Conservation (phyloP, 2,113 vertebrate species). For the Tichodroma muraria region DNA sequence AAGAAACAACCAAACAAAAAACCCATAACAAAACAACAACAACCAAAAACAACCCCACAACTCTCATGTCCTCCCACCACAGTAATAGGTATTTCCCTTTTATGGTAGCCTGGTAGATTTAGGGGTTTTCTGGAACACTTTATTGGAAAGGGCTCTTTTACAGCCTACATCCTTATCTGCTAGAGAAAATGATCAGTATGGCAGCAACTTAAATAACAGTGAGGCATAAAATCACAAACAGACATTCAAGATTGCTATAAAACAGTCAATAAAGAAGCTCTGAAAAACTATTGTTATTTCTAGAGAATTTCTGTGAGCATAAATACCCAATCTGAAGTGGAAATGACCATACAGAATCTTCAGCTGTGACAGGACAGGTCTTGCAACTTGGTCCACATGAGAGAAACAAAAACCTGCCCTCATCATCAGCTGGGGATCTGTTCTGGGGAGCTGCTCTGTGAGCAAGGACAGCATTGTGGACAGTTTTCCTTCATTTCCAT, state of each 20-base stretch:
- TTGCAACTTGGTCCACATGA: not conserved
- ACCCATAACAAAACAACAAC: not conserved
- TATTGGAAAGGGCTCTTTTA: not conserved
- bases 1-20: too few relatives aligned
- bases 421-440: too few relatives aligned
- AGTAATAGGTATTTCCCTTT: not conserved
- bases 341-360: not conserved
- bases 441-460: not conserved
- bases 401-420: not conserved
- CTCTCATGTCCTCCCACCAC: not conserved
- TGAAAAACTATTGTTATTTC: not conserved
- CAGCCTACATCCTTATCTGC: not conserved
- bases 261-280: not conserved
- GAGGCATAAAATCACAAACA: not conserved
- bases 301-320: not conserved
- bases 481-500: not conserved
- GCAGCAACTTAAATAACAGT: not conserved
- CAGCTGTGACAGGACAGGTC: accelerated
- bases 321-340: not conserved
- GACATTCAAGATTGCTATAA: not conserved
- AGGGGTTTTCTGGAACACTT: not conserved
- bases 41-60: not conserved
- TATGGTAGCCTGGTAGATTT: not conserved
- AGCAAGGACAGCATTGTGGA: not conserved
- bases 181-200: not conserved